These are phyloP conservation scores for Scatophagus argus DNA, from an alignment of 2,113 vertebrate genomes.

Conservation along the genomic window DNA sequence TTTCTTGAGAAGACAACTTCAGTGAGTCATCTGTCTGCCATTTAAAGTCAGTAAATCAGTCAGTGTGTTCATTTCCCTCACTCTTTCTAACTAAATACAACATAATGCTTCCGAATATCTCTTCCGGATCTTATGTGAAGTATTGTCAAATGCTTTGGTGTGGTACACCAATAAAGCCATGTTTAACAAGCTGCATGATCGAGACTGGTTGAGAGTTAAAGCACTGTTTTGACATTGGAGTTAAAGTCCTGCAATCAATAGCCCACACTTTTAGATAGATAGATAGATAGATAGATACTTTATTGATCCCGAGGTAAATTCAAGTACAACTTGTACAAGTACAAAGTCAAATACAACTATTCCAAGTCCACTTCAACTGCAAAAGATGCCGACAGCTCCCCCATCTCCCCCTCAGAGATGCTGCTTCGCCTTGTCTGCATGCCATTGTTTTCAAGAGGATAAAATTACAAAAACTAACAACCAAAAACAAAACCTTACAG, in stretches of 20 bases:
- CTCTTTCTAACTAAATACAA: neutral
- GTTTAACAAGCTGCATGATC: neutral
- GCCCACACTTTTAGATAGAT: neutral
- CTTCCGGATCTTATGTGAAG: neutral
- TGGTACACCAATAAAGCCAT: neutral
- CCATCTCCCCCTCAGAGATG: neutral
- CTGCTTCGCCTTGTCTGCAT: neutral
- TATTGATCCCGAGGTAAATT: too few relatives aligned
- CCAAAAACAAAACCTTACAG: conserved; percentile 13
- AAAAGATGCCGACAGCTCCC: neutral
- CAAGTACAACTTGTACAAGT: too few relatives aligned
- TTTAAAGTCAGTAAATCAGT: neutral
- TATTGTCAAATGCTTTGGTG: neutral
- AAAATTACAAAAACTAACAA: neutral
- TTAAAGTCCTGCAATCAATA: neutral
- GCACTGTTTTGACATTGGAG: neutral
- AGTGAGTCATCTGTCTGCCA: conserved; percentile 32
- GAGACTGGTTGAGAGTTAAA: neutral
- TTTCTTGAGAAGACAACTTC: conserved; percentile 48
- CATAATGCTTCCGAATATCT: neutral
- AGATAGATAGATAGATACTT: too few relatives aligned
- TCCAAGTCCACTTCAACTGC: neutral
- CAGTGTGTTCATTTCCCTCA: neutral
- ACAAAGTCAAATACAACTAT: too few relatives aligned
- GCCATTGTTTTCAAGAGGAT: neutral